Conservation (phyloP, 2,888 invertebrate genomes). For the Odontocolon sp. region DNA sequence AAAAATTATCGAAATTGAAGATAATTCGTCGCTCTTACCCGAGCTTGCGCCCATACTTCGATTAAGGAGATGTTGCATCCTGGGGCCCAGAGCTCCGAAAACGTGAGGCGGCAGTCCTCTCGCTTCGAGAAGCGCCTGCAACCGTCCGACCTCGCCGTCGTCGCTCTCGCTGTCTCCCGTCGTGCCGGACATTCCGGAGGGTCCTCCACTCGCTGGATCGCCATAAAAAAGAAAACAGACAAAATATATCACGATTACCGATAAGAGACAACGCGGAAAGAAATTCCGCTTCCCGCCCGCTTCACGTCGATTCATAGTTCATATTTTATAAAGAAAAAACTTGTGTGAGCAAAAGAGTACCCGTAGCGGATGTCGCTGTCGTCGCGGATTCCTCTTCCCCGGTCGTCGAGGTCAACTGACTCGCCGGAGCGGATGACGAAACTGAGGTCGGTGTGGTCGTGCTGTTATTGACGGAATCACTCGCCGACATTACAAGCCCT, state of each 20-base stretch:
- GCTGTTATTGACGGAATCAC: conserved; percentile 75
- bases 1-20: background rate
- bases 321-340: background rate
- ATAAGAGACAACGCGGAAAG: background rate
- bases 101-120: conserved; percentile 98
- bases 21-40: conserved; percentile 80
- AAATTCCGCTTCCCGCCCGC: no score
- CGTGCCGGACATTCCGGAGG: conserved; percentile 79
- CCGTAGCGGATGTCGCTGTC: conserved; percentile 74
- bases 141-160: conserved; percentile 96
- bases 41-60: conserved; percentile 95
- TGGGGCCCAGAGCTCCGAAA: conserved; percentile 96
- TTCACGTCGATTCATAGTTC: no score
- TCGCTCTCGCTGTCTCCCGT: conserved; percentile 89
- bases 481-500: conserved; percentile 74
- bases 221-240: background rate
- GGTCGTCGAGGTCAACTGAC: conserved; percentile 74
- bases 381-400: conserved; percentile 75
- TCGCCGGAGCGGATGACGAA: conserved; percentile 73
- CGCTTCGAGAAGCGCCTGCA: conserved; percentile 97
- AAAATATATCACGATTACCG: background rate
- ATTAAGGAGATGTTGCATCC: conserved; percentile 98
- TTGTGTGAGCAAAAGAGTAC: conserved; percentile 55
- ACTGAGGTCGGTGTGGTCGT: conserved; percentile 72
- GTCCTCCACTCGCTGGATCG: conserved; percentile 76